A percentile compares a stretch with the other conserved stretches of the same genome.
Conservation (phyloP, 2,888 invertebrate genomes). For the Uropetala carovei region DNA sequence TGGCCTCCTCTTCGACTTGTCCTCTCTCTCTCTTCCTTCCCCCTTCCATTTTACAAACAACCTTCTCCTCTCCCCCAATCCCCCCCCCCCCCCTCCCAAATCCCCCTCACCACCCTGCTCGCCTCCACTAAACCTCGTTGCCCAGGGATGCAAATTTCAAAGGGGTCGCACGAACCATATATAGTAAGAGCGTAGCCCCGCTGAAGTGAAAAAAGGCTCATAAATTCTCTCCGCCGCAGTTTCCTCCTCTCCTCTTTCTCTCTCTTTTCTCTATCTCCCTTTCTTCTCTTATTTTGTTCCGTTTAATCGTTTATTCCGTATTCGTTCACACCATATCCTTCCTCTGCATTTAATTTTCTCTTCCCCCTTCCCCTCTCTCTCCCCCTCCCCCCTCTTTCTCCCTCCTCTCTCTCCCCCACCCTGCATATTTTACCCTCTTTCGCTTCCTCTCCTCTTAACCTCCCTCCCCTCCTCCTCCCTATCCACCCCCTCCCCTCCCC, state of each 20-base stretch:
- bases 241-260: neutral
- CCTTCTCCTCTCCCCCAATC: neutral
- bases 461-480: neutral
- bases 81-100: neutral
- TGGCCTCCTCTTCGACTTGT: no score
- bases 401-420: neutral
- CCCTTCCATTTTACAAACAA: neutral
- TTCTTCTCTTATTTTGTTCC: neutral
- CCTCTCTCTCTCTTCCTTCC: neutral
- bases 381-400: neutral
- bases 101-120: no score
- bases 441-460: neutral
- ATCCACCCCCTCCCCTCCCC: no score
- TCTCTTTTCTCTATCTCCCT: neutral
- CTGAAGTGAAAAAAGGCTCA: neutral
- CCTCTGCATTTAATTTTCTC: no score
- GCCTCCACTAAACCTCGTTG: neutral
- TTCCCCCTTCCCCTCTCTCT: neutral
- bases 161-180: neutral
- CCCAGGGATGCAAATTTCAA: neutral
- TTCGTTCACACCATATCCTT: no score
- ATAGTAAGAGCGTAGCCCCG: neutral
- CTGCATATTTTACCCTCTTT: neutral
- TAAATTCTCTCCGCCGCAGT: neutral
- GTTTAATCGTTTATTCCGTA: no score